Percentiles rank a stretch among this genome's conserved stretches.
Conservation (phyloP, 2,113 vertebrate genomes). For the Polyodon spathula region DNA sequence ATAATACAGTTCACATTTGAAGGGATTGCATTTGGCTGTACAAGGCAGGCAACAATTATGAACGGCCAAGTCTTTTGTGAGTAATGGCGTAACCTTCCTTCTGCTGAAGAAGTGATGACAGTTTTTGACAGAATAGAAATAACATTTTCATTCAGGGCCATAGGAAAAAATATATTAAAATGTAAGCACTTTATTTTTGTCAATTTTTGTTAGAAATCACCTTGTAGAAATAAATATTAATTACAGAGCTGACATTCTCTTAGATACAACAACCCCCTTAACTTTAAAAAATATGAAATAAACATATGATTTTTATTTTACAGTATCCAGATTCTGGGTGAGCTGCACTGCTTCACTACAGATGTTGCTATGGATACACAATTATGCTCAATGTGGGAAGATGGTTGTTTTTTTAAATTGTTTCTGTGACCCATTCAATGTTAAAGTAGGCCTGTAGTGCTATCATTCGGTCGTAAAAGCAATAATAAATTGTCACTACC, state of each 20-base stretch:
- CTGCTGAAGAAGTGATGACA: slow-evolving; percentile 51
- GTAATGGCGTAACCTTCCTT: slow-evolving; percentile 49
- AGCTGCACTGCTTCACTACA: background rate
- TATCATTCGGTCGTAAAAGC: too few species aligned
- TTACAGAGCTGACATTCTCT: slow-evolving; percentile 6
- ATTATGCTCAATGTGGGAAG: too few species aligned
- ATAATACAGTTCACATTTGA: slow-evolving; percentile 65
- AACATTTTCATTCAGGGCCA: slow-evolving; percentile 52
- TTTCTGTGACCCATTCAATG: too few species aligned
- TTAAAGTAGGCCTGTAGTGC: too few species aligned
- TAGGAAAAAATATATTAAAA: slow-evolving; percentile 15
- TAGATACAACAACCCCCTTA: slow-evolving; percentile 6
- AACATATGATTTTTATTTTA: background rate
- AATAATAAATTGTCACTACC: too few species aligned
- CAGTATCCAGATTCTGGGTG: slow-evolving; percentile 4
- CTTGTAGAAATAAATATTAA: slow-evolving; percentile 4
- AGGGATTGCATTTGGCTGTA: slow-evolving; percentile 58
- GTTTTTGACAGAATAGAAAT: slow-evolving; percentile 48
- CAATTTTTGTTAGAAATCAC: slow-evolving; percentile 10
- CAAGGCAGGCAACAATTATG: slow-evolving; percentile 51
- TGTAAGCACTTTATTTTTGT: slow-evolving; percentile 7
- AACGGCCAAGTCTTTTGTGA: slow-evolving; percentile 56
- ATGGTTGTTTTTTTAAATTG: too few species aligned
- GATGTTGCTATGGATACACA: slow-evolving; percentile 12
- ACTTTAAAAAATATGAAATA: too few species aligned